Evolutionary conservation across 2,888 invertebrate species (phyloP).

Genomic region (Nomada ruficornis): DNA sequence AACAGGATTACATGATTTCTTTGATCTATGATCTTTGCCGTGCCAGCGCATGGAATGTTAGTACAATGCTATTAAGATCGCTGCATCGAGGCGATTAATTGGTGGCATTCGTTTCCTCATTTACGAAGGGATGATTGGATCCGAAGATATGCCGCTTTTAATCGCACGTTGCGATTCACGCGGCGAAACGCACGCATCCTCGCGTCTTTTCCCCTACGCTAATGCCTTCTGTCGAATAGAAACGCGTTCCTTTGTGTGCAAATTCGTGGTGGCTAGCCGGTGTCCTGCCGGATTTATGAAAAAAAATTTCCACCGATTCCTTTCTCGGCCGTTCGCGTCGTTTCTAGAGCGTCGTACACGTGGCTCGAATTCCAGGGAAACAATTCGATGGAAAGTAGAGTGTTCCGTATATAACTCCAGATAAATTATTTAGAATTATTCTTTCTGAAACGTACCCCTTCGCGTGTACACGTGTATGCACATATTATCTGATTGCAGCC

Average conservation of each 20-base stretch:
- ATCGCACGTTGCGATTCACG: constrained; percentile 41
- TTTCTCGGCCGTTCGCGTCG: constrained; percentile 40
- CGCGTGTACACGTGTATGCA: no score
- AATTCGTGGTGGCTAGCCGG: constrained; percentile 56
- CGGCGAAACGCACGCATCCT: constrained; percentile 54
- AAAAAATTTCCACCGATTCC: constrained; percentile 56
- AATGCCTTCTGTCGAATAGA: constrained; percentile 55
- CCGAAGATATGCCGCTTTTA: constrained; percentile 18
- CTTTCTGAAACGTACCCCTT: not conserved
- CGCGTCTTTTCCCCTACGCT: constrained; percentile 57
- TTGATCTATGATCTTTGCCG: no score
- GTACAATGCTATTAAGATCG: not conserved
- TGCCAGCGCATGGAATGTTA: not conserved
- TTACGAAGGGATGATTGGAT: constrained; percentile 35
- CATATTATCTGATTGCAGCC: no score
- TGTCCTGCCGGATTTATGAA: constrained; percentile 54
- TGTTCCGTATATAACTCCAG: not conserved
- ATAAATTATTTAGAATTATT: not conserved
- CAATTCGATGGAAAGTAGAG: constrained; percentile 1
- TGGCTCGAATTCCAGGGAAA: constrained; percentile 23
- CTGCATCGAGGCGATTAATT: constrained; percentile 25
- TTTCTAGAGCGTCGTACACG: constrained; percentile 19
- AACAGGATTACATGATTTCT: no score
- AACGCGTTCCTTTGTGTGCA: constrained; percentile 71
- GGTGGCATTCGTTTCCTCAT: constrained; percentile 20